Conservation (phyloP, 2,113 vertebrate genomes). For the Galemys pyrenaicus region DNA sequence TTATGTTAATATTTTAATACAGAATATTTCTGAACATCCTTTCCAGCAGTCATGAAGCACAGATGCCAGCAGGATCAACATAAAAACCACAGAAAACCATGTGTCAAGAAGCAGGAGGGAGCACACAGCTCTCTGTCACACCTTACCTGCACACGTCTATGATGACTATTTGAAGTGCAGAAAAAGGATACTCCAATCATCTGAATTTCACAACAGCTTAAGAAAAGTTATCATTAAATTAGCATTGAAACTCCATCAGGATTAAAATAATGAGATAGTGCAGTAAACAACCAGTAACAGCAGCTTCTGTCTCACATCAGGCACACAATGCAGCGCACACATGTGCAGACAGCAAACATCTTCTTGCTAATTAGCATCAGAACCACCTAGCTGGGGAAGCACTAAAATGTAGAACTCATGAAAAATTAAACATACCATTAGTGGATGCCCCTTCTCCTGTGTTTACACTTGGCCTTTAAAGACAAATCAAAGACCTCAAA, state of each 20-base stretch:
- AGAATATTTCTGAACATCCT: slow-evolving; percentile 8
- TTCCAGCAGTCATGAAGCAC: not conserved
- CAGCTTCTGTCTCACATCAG: slow-evolving; percentile 31
- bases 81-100: not conserved
- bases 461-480: slow-evolving; percentile 40
- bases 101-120: not conserved
- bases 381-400: slow-evolving; percentile 71
- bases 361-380: slow-evolving; percentile 75
- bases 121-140: not conserved
- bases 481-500: slow-evolving; percentile 33
- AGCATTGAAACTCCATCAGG: not conserved
- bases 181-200: not conserved
- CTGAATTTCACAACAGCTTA: not conserved
- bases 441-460: not conserved
- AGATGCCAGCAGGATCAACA: not conserved
- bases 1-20: not conserved
- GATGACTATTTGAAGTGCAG: slow-evolving; percentile 2
- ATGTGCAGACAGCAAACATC: slow-evolving; percentile 29
- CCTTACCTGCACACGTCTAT: not conserved
- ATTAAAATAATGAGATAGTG: not conserved
- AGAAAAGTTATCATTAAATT: not conserved
- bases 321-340: not conserved
- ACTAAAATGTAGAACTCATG: slow-evolving; percentile 75
- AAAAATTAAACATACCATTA: slow-evolving; percentile 79
- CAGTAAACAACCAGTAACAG: not conserved